These are phyloP conservation scores for Phalacrocorax carbo DNA, from an alignment of 2,113 vertebrate species.

Conservation along the genomic window DNA sequence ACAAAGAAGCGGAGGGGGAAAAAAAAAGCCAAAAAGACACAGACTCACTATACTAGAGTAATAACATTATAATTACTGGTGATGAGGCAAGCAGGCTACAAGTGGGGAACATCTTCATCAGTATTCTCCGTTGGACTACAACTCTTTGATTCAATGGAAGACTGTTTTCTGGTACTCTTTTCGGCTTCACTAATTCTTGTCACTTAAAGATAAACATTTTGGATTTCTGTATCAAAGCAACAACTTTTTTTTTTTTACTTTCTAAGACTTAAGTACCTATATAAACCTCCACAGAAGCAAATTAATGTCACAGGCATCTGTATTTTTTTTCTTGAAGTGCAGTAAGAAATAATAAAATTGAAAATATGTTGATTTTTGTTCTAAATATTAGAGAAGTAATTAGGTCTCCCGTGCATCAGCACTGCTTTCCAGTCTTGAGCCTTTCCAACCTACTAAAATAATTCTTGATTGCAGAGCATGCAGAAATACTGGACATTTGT, in stretches of 20 bases:
- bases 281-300: slow-evolving; percentile 19
- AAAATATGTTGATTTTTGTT: neutral
- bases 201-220: slow-evolving; percentile 54
- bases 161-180: slow-evolving; percentile 45
- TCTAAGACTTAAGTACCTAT: neutral
- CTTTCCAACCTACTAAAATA: neutral
- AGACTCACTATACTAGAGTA: slow-evolving; percentile 55
- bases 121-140: slow-evolving; percentile 45
- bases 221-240: slow-evolving; percentile 50
- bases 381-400: neutral
- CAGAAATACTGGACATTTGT: slow-evolving; percentile 26
- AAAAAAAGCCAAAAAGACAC: neutral
- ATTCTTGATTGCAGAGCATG: slow-evolving; percentile 18
- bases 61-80: slow-evolving; percentile 59
- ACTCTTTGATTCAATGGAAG: slow-evolving; percentile 46
- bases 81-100: slow-evolving; percentile 61
- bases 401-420: neutral
- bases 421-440: neutral
- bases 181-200: slow-evolving; percentile 56
- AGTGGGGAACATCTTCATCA: slow-evolving; percentile 51
- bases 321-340: neutral
- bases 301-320: neutral
- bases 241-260: neutral
- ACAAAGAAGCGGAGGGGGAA: neutral
- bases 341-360: neutral